phyloP scores from a whole-genome alignment of 2,113 vertebrate genomes.

The Carassius auratus region DNA sequence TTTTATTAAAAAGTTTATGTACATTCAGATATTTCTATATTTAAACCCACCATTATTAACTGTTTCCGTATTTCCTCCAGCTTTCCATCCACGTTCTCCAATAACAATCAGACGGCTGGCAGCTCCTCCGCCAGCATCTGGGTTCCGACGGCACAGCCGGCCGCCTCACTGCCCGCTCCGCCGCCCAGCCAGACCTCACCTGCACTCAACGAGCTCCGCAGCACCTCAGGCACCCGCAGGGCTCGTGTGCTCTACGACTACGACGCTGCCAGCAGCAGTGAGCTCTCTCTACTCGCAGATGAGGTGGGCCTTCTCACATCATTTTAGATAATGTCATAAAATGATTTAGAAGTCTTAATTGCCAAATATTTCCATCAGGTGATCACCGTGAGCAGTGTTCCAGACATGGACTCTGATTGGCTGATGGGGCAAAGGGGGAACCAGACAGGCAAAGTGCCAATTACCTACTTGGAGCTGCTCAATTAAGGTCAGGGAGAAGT shows the following conservation, averaged over 20 bases:
- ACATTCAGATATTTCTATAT: background rate
- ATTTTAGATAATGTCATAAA: background rate
- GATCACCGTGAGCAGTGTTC: slow-evolving; percentile 90
- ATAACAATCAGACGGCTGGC: slow-evolving; percentile 88
- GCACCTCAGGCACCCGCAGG: slow-evolving; percentile 85
- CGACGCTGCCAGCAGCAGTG: slow-evolving; percentile 92
- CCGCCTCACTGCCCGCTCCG: slow-evolving; percentile 78
- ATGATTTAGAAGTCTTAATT: background rate
- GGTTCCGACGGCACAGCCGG: slow-evolving; percentile 76
- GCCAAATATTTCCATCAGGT: slow-evolving; percentile 75
- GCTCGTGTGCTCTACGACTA: slow-evolving; percentile 97
- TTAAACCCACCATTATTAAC: background rate
- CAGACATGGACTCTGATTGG: slow-evolving; percentile 97
- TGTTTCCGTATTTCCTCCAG: slow-evolving; percentile 66
- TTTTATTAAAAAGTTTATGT: background rate
- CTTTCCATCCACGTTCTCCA: slow-evolving; percentile 91
- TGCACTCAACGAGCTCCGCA: slow-evolving; percentile 83
- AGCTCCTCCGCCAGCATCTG: slow-evolving; percentile 77
- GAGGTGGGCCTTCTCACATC: slow-evolving; percentile 77
- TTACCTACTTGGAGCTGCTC: slow-evolving; percentile 97
- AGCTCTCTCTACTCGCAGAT: slow-evolving; percentile 93
- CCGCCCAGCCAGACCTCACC: slow-evolving; percentile 76
- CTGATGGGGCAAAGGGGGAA: slow-evolving; percentile 95
- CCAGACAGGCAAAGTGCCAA: slow-evolving; percentile 98
- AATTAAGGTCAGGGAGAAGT: slow-evolving; percentile 76